Evolutionary conservation across 1,140 invertebrate species (phyloP).

Genomic region (Euborellia annulipes): DNA sequence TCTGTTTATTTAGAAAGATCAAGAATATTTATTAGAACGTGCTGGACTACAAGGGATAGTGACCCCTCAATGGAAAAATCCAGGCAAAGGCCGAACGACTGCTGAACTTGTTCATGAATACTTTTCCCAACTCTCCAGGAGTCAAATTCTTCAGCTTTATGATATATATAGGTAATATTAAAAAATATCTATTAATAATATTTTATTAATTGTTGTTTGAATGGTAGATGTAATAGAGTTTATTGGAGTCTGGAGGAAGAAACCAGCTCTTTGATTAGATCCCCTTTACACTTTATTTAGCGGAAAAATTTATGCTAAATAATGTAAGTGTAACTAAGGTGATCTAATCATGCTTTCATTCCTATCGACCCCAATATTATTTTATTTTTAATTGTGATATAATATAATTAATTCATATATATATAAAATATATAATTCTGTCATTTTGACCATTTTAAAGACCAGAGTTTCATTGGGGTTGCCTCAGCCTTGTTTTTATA

Average conservation of each 20-base stretch:
- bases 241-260: no score
- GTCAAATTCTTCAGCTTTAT: constrained; percentile 60
- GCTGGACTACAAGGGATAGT: constrained; percentile 56
- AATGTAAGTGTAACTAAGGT: no score
- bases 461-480: no score
- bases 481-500: no score
- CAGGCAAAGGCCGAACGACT: constrained; percentile 52
- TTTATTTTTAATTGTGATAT: no score
- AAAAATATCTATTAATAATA: not conserved
- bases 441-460: no score
- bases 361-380: no score
- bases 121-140: constrained; percentile 54
- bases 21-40: constrained; percentile 62
- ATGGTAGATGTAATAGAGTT: constrained; percentile 2
- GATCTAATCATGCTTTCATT: no score
- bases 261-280: no score
- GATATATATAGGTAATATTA: constrained; percentile 53
- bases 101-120: constrained; percentile 52
- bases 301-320: not conserved
- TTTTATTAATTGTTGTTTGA: not conserved
- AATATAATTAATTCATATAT: no score
- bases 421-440: no score
- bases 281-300: not conserved
- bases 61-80: constrained; percentile 65
- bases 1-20: constrained; percentile 49